Evolutionary conservation across 2,888 invertebrate species (phyloP).

Genomic region (Lasioglossum vierecki): DNA sequence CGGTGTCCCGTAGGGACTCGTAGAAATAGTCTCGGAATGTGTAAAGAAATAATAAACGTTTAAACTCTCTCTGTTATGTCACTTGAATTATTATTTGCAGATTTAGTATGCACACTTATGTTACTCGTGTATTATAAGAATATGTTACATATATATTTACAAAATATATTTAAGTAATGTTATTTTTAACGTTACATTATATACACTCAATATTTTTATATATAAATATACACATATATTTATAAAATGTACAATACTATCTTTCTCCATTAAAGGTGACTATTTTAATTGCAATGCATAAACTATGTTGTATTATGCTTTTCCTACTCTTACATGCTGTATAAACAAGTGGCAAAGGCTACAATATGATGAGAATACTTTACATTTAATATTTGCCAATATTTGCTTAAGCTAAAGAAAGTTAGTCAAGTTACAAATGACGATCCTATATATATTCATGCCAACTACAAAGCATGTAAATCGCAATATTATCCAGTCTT

Average conservation of each 20-base stretch:
- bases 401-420: not conserved
- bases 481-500: constrained; percentile 46
- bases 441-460: constrained; percentile 15
- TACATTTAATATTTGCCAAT: constrained; percentile 10
- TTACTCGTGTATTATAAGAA: constrained; percentile 38
- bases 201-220: constrained; percentile 17
- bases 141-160: constrained; percentile 47
- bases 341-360: constrained; percentile 14
- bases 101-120: not conserved
- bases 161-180: constrained; percentile 25
- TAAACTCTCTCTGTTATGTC: constrained; percentile 2
- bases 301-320: constrained; percentile 13
- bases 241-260: constrained; percentile 32
- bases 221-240: not conserved
- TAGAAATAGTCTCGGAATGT: constrained; percentile 71
- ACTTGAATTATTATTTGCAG: not conserved
- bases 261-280: not conserved
- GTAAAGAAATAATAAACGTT: constrained; percentile 53
- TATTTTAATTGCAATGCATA: constrained; percentile 16
- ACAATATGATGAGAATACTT: constrained; percentile 30
- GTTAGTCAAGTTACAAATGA: constrained; percentile 2
- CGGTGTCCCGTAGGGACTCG: constrained; percentile 76
- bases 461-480: constrained; percentile 9
- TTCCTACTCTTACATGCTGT: constrained; percentile 20
- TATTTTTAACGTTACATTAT: constrained; percentile 13